Evolutionary conservation across 2,888 invertebrate species (phyloP).

Genomic region (Pediacus dermestoides): DNA sequence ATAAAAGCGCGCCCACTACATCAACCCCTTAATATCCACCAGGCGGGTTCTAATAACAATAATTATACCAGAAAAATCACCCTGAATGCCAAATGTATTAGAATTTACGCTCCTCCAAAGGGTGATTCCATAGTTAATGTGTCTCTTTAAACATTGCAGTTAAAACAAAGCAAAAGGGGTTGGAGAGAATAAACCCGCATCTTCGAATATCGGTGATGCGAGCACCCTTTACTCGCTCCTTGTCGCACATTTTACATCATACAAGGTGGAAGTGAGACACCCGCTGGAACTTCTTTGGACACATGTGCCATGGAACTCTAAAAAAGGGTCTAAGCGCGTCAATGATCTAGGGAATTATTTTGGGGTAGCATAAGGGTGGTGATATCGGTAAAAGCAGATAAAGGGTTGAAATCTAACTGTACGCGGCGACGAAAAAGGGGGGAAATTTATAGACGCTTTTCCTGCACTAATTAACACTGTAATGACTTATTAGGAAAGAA

Average conservation of each 20-base stretch:
- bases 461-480: conserved; percentile 43
- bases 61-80: conserved; percentile 37
- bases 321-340: conserved; percentile 47
- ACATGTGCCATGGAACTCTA: conserved; percentile 41
- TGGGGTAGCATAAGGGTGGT: conserved; percentile 43
- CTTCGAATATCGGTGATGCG: conserved; percentile 27
- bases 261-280: too few species aligned
- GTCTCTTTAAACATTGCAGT: conserved; percentile 42
- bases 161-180: conserved; percentile 44
- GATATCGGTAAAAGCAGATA: conserved; percentile 46
- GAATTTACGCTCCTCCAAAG: conserved; percentile 47
- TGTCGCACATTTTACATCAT: too few species aligned
- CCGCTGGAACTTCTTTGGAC: conserved; percentile 32
- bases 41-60: conserved; percentile 31
- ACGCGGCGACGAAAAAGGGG: conserved; percentile 37
- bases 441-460: conserved; percentile 43
- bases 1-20: too few species aligned
- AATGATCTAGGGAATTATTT: conserved; percentile 47
- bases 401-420: conserved; percentile 39
- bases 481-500: conserved; percentile 40
- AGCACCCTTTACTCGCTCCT: too few species aligned
- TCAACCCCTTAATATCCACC: conserved; percentile 16
- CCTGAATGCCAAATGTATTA: conserved; percentile 43
- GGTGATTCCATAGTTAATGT: conserved; percentile 45
- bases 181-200: conserved; percentile 38